These are phyloP conservation scores for Mirounga angustirostris DNA, from an alignment of 2,113 vertebrate genomes.

Conservation along the genomic window DNA sequence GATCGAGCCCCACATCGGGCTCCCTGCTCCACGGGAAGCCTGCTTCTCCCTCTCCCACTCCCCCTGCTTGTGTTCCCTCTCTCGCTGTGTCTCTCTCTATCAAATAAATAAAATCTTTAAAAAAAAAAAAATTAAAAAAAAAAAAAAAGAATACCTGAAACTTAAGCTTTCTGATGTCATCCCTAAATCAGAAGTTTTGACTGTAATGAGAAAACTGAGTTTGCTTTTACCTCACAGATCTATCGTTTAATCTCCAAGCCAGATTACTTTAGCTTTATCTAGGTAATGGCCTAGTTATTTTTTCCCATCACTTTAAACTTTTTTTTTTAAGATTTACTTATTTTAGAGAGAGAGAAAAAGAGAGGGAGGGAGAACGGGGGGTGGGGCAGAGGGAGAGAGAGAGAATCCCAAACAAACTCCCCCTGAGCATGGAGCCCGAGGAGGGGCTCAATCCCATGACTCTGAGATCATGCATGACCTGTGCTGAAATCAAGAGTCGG, in stretches of 20 bases:
- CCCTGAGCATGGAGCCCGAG: background rate
- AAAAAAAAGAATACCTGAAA: background rate
- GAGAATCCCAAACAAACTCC: background rate
- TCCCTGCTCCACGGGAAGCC: too few relatives aligned
- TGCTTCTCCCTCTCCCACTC: too few relatives aligned
- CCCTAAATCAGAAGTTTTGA: background rate
- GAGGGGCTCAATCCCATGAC: background rate
- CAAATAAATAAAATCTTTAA: too few relatives aligned
- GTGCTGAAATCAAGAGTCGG: background rate
- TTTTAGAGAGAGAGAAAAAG: background rate
- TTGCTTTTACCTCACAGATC: conserved; percentile 36
- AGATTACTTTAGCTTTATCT: background rate
- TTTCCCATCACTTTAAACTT: background rate
- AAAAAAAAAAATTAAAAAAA: too few relatives aligned
- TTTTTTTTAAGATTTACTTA: background rate
- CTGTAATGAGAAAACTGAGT: background rate
- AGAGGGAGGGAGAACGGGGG: background rate
- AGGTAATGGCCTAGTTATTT: background rate
- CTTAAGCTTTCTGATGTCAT: background rate
- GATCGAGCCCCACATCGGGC: too few relatives aligned
- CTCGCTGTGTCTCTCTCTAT: too few relatives aligned
- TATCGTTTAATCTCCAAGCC: background rate
- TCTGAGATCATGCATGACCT: background rate
- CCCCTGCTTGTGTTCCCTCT: too few relatives aligned
- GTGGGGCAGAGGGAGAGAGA: background rate